phyloP scores from a whole-genome alignment of 2,888 invertebrate species.

The Idaea straminata region DNA sequence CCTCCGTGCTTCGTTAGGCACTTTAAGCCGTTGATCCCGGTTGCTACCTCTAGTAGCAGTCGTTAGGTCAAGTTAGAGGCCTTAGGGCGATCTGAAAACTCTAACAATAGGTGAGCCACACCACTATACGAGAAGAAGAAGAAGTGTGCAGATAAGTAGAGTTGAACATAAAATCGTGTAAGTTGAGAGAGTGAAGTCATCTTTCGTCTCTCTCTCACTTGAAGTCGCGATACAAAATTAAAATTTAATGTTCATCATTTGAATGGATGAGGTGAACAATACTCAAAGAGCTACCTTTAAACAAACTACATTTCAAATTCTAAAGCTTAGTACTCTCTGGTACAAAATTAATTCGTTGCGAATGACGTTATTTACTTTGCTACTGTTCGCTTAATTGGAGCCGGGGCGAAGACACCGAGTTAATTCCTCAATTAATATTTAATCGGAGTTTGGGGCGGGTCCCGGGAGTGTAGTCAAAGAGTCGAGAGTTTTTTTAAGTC shows the following conservation, averaged over 20 bases:
- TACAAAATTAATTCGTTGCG: conserved; percentile 71
- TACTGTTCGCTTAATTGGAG: conserved; percentile 78
- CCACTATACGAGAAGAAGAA: no score
- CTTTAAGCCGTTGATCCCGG: no score
- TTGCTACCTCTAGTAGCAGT: no score
- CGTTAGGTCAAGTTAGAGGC: no score
- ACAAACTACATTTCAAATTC: conserved; percentile 56
- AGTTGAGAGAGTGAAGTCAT: no score
- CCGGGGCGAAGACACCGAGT: conserved; percentile 68
- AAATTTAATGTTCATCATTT: background rate
- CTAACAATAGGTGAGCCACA: no score
- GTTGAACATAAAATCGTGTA: no score
- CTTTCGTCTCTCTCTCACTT: no score
- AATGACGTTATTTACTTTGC: conserved; percentile 69
- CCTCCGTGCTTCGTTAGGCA: no score
- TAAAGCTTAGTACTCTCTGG: conserved; percentile 37
- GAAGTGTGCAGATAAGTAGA: no score
- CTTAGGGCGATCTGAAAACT: no score
- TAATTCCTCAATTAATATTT: conserved; percentile 78
- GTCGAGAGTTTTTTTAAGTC: conserved; percentile 1
- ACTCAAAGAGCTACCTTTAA: conserved; percentile 50
- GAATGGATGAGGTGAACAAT: conserved; percentile 19
- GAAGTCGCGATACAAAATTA: background rate
- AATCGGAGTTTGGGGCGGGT: conserved; percentile 48
- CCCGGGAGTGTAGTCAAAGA: conserved; percentile 14